Evolutionary conservation across 2,888 invertebrate species (phyloP).

Genomic region (Coleophora flavipennella): DNA sequence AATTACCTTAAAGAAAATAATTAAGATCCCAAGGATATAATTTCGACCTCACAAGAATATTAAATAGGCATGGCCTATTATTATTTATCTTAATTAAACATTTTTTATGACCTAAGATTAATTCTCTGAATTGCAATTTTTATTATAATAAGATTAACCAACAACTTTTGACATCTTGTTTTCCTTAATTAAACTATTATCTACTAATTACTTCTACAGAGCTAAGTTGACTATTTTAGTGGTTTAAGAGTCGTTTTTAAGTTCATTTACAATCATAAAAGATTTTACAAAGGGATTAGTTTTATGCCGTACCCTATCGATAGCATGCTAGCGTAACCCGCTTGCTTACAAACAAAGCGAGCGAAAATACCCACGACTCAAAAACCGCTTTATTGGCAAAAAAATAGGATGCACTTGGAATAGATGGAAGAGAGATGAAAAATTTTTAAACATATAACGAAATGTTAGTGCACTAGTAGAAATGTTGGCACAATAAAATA

Average conservation of each 20-base stretch:
- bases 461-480: conserved; percentile 30
- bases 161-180: conserved; percentile 59
- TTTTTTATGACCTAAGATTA: conserved; percentile 45
- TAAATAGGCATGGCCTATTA: conserved; percentile 24
- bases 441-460: conserved; percentile 12
- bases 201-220: conserved; percentile 15
- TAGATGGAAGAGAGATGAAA: conserved; percentile 26
- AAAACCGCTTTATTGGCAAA: conserved; percentile 35
- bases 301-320: too few relatives aligned
- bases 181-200: conserved; percentile 24
- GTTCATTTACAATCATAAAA: too few relatives aligned
- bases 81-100: conserved; percentile 35
- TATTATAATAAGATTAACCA: conserved; percentile 62
- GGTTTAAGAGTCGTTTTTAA: neutral
- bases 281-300: too few relatives aligned
- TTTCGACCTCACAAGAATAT: conserved; percentile 35
- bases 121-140: conserved; percentile 70
- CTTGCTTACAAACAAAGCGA: too few relatives aligned
- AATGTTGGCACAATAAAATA: too few relatives aligned
- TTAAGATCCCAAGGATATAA: conserved; percentile 19
- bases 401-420: conserved; percentile 21
- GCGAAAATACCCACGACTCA: conserved; percentile 39
- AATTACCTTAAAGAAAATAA: conserved; percentile 7
- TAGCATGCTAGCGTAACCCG: too few relatives aligned
- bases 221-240: conserved; percentile 51